These are phyloP conservation scores for Pemphredon lugubris DNA, from an alignment of 2,888 invertebrate genomes.

Conservation along the genomic window DNA sequence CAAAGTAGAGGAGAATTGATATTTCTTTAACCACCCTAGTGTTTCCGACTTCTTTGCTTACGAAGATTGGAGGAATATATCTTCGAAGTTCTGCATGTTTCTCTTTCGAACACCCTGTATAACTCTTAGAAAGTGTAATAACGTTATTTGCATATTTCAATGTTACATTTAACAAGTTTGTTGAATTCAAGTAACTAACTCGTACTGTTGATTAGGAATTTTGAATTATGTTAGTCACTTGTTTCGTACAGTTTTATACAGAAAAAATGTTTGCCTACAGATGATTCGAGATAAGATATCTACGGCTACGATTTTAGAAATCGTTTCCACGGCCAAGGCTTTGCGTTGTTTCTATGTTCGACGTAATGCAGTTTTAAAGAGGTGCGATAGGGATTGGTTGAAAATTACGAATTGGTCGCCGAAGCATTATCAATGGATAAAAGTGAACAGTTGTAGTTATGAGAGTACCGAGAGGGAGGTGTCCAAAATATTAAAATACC, in stretches of 20 bases:
- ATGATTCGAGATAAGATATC: slow-evolving; percentile 89
- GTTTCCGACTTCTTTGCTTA: no score
- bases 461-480: slow-evolving; percentile 86
- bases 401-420: slow-evolving; percentile 85
- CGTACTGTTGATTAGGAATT: no score
- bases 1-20: no score
- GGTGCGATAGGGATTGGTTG: slow-evolving; percentile 86
- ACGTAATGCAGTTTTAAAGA: slow-evolving; percentile 87
- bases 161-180: no score
- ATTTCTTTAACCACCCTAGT: no score
- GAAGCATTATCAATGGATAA: slow-evolving; percentile 87
- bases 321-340: slow-evolving; percentile 86
- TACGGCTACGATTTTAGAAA: slow-evolving; percentile 88
- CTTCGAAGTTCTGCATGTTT: no score
- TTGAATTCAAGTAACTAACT: no score
- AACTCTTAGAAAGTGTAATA: no score
- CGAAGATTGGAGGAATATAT: no score
- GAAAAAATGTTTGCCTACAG: slow-evolving; percentile 77
- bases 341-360: slow-evolving; percentile 86
- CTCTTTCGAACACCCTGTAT: no score
- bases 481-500: slow-evolving; percentile 85
- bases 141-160: no score
- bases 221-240: no score
- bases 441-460: slow-evolving; percentile 84
- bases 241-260: slow-evolving; percentile 3